A percentile compares a stretch with the other conserved stretches of the same genome.
Conservation (phyloP, 2,113 vertebrate genomes). For the Jaculus jaculus region DNA sequence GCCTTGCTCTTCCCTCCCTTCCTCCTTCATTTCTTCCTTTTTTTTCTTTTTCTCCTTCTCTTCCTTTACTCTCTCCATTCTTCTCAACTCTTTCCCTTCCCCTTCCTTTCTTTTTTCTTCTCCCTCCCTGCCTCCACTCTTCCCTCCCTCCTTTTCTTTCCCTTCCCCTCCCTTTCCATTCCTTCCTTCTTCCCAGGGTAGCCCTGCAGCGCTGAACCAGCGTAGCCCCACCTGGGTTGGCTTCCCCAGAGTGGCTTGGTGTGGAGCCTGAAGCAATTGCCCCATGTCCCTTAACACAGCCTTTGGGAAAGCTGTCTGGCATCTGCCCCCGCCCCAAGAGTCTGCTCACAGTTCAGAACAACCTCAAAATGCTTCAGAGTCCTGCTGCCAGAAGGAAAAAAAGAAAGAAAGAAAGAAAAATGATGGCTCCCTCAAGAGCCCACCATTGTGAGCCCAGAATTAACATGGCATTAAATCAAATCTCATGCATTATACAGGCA, state of each 20-base stretch:
- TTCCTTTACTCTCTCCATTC: neutral
- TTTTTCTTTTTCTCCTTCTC: neutral
- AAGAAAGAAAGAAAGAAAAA: neutral
- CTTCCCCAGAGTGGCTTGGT: neutral
- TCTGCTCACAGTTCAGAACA: neutral
- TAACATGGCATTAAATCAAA: slow-evolving; percentile 75
- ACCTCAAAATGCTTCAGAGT: neutral
- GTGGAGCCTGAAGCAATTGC: accelerated
- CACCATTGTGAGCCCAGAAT: neutral
- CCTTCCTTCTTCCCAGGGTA: neutral
- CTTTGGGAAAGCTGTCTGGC: neutral
- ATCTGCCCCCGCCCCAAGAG: accelerated
- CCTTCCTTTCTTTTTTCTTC: too few relatives aligned
- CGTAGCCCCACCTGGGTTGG: neutral
- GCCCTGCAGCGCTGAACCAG: neutral
- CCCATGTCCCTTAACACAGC: neutral
- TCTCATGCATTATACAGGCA: slow-evolving; percentile 82
- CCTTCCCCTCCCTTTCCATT: neutral
- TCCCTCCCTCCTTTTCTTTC: too few relatives aligned
- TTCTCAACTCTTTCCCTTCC: neutral
- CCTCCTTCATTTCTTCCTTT: neutral
- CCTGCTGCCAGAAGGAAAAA: neutral
- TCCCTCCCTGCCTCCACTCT: too few relatives aligned
- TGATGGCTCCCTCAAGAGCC: neutral
- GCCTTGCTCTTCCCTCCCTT: too few relatives aligned